Evolutionary conservation across 2,113 vertebrate species (phyloP), one percentile per base, ranked within the genome.

Genomic region (Periophthalmus modestus): DNA sequence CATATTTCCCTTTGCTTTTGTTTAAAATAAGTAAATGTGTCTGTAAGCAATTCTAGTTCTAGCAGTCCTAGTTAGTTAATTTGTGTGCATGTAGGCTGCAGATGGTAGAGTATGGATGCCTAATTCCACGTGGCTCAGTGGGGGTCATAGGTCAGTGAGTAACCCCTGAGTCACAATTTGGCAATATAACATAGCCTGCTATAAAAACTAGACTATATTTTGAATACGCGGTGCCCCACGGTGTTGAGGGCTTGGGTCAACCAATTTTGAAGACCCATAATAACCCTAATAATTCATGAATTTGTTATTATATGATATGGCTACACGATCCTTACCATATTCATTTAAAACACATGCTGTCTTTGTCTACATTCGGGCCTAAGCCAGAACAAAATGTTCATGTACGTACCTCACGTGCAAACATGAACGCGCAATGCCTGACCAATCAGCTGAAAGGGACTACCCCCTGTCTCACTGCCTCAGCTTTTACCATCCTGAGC

Each of bases 351-450:
- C 19, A 70, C 13, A 74, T 43, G 7, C 39, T 46, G 69, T 78
- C 48, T 73, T 78, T 77, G 74, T 34, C 18, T 34, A 0, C n/a
- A 16, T 47, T 19, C 43, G 39, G 2, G 63, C 74, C 34, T 52
- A 2, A 67, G 36, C 24, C 70, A 79, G 88, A 68, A 90, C 90
- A 90, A 85, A 91, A 88, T 87, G 91, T 89, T 88, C 90, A 85
- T 72, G 54, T 69, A 77, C 59, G 59, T 85, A 76, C 19, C 69
- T 84, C 84, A 80, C 76, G 85, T 89, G 83, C 73, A 36, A 65
- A 86, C 90, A 70, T 87, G 85, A 82, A 77, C 79, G 71, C 81
- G 83, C 79, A 72, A 16, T 10, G 61, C 75, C 55, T 28, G 78
- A 83, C 90, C 90, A 91, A 92, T 91, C 85, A 88, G 69, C 57